phyloP scores from a whole-genome alignment of 2,113 vertebrate genomes.

The Glaucomys volans region DNA sequence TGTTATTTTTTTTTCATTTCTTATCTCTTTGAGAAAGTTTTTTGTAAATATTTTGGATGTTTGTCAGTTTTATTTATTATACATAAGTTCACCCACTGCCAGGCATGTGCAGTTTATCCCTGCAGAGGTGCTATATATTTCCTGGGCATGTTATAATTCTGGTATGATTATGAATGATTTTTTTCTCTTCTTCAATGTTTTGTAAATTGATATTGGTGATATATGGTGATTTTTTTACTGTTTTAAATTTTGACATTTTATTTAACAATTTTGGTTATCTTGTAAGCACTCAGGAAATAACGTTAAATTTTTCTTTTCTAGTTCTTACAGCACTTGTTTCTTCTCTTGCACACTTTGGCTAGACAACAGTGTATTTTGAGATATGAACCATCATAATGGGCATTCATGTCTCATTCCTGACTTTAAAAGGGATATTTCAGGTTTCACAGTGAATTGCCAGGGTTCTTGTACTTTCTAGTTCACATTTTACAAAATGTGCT shows the following conservation, averaged over 20 bases:
- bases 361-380: background rate
- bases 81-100: background rate
- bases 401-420: background rate
- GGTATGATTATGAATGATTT: background rate
- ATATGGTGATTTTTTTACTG: background rate
- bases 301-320: background rate
- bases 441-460: background rate
- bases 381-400: no score
- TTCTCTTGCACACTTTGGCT: background rate
- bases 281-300: background rate
- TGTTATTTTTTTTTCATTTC: background rate
- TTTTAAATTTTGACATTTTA: background rate
- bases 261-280: background rate
- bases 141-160: background rate
- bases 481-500: background rate
- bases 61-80: conserved; percentile 11
- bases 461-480: background rate
- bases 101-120: background rate
- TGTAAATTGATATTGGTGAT: background rate
- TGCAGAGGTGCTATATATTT: background rate
- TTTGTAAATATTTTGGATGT: background rate
- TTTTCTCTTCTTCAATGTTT: background rate
- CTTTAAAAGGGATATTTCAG: background rate
- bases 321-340: background rate
- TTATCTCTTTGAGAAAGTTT: background rate